Evolutionary conservation across 2,113 vertebrate genomes (phyloP), one percentile per base, ranked within the genome.

Genomic region (Calonectris borealis): DNA sequence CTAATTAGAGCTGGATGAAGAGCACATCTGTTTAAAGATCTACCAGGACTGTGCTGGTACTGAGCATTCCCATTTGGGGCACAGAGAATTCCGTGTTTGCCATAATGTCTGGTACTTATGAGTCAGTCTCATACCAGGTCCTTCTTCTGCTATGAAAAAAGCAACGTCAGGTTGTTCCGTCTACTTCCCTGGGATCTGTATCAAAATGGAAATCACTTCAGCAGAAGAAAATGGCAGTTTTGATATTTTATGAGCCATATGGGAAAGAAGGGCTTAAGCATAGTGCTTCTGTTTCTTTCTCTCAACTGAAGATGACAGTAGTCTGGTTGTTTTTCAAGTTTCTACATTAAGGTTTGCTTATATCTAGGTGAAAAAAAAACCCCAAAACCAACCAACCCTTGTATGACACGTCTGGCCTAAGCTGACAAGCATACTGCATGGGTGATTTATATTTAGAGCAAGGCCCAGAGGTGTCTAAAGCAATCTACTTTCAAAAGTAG

Each of bases 401-500:
- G 7, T 54, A 89, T 57, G 60, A 86, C 55, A 79, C 61, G 31
- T 76, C 73, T 93, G 81, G 83, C 60, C 51, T 81, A 94, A 90
- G 32, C 22, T 88, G 79, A 93, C 58, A 93, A 89, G 88, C 57
- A 80, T 52, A 92, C 38, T 92, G 27, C 66, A 70, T 68, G 88
- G 82, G 31, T 93, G 91, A 91, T 91, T 93, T 95, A 55, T 80
- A 95, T 92, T 96, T 96, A 94, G 64, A 80, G 54, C 88, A 94
- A 95, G 64, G 80, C 75, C 61, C 75, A 90, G 48, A 77, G 48
- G 57, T 96, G 70, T 88, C 77, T 82, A 83, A 96, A 95, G 51
- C 60, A 91, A 80, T 72, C 71, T 90, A 80, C 42, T 93, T 95
- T 89, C 76, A 72, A 91, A 91, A 81, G 72, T 31, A 78, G 78